Base-by-base conservation (phyloP, 2,888 invertebrate genomes). In the Microplitis manilae region DNA sequence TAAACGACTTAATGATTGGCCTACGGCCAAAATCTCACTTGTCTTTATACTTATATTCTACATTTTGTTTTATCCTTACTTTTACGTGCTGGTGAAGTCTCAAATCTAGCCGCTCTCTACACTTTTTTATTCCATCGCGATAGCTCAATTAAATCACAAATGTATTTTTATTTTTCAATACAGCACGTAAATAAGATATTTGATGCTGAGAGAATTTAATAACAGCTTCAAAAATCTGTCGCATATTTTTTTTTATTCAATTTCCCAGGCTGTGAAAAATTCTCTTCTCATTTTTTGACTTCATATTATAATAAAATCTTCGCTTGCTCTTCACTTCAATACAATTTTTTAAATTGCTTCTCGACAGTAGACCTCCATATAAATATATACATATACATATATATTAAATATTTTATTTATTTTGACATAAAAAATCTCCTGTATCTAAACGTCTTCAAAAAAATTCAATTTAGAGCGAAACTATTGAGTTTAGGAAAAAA, bases 1-100 rank as follows among this genome's bases (percentile, higher is more conserved):
- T 83, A 83, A 82, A 84, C 84, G 83, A 85, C 83, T 83, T 84
- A 82, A 82, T 68, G 77, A 73, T 84, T 82, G 84, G 85, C 83
- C 64, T 13, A 59, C 68, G 40, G 83, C 85, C 84, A 85, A 79
- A 67, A 60, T 30, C 30, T 30, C 30, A 65, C 65, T 65, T 65
- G 30, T 9, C 38, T 30, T 30, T 30, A 30, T 9, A 65, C 65
- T 65, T 65, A 30, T 65, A 20, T 65, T 6, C 20, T 65, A 20
- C 38, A 13, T 30, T 20, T 65, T 65, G 38, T 65, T 20, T 38
- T 65, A 8, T 65, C 65, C 65, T 65, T 65, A 65, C 38, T 20
- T 65, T 65, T 50, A 50, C 13, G 50, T 50, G 0, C 8, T 13
- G 30, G 2, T 30, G 2, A 30, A 50, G 9, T 13, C 8, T 50